Base-by-base conservation (phyloP, 1,140 invertebrate genomes). In the Scaptomyza montana region DNA sequence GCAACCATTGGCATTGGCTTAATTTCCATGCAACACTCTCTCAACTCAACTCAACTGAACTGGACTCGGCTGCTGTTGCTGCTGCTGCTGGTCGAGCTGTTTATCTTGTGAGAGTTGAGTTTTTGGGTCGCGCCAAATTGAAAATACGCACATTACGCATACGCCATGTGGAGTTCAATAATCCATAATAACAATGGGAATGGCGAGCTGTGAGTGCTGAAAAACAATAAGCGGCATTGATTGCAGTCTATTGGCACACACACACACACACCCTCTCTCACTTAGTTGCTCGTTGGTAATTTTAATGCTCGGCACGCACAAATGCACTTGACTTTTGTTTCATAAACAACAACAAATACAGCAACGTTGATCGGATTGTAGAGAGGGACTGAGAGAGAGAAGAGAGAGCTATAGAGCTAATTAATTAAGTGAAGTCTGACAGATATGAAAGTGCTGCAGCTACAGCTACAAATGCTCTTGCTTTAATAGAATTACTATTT, bases 151-250 rank as follows among this genome's bases (percentile, higher is more conserved):
- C 70, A 57, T 74, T 72, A 70, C 71, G 77, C 67, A 74, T 74
- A 67, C 57, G 74, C 60, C 66, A 60, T 60, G 76, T 46, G 51
- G 70, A 47, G 63, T 60, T 59, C 74, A 81, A 85, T 81, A 81
- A 78, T 81, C 78, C 80, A 85, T 77, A 85, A 86, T 80, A 85
- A 85, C 80, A 85, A 85, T 85, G 81, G 68, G 28, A 12, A 10
- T 28, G 25, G 56, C 5, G 12, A 25, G 30, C 30, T 33, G 2
- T 33, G 30, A 33, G 28, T 56, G 41, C 49, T 62, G 66, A 70
- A 77, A 81, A 85, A 85, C 81, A 85, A 85, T 85, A 78, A 80
- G 47, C 78, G 65, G 54, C 81, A 86, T 86, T 85, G 82, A 85
- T 78, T 85, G 81, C 72, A 77, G 65, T 62, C 64, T 61, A 73